phyloP scores from a whole-genome alignment of 1,140 invertebrate species.

The Camponotus vicinus region DNA sequence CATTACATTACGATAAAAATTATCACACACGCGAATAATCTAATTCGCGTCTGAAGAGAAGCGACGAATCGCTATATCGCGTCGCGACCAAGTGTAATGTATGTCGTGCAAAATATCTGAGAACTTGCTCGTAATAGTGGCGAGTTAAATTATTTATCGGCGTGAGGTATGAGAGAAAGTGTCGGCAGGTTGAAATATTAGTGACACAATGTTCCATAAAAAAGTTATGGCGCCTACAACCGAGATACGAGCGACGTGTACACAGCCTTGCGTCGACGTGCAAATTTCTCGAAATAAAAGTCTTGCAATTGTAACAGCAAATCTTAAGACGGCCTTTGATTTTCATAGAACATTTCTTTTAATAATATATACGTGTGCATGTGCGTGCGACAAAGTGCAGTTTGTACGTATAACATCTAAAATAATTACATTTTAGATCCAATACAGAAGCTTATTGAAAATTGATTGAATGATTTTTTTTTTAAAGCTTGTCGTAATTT shows the following conservation, averaged over 20 bases:
- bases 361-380: too few species aligned
- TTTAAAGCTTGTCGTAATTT: background rate
- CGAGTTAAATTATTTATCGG: conserved; percentile 68
- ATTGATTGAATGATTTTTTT: background rate
- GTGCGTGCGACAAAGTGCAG: background rate
- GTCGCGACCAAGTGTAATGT: background rate
- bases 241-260: conserved; percentile 12
- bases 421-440: conserved; percentile 4
- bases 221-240: conserved; percentile 51
- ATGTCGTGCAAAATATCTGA: background rate
- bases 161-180: conserved; percentile 20
- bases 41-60: conserved; percentile 5
- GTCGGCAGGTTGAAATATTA: conserved; percentile 49
- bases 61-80: background rate
- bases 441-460: background rate
- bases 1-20: background rate
- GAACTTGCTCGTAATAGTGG: conserved; percentile 37
- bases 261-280: conserved; percentile 10
- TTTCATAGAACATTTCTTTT: background rate
- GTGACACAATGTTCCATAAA: conserved; percentile 67
- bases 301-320: conserved; percentile 7
- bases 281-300: conserved; percentile 47
- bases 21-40: conserved; percentile 2
- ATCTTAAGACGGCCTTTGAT: background rate
- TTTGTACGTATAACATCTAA: background rate